These are phyloP conservation scores for Sphecodes monilicornis DNA, from an alignment of 2,888 invertebrate species.

Conservation along the genomic window DNA sequence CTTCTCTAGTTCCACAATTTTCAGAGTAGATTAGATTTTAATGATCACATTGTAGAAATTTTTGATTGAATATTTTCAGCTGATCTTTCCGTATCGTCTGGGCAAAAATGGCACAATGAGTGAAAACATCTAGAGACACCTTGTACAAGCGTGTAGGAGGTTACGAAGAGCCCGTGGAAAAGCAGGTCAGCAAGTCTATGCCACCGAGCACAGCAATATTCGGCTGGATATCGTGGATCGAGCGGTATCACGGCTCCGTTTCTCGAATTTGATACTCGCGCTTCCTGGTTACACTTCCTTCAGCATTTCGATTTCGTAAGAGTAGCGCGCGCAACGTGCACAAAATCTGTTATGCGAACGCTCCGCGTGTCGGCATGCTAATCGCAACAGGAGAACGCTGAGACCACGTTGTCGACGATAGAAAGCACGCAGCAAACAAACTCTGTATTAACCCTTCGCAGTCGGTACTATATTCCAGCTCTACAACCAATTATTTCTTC, in stretches of 20 bases:
- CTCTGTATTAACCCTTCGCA: neutral
- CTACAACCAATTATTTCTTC: too few relatives aligned
- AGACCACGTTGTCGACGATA: neutral
- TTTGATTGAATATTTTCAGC: neutral
- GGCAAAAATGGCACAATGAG: neutral
- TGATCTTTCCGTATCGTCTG: neutral
- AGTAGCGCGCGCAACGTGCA: slow-evolving; percentile 20
- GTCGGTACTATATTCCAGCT: too few relatives aligned
- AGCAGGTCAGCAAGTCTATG: neutral
- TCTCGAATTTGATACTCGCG: slow-evolving; percentile 12
- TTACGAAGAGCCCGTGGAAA: neutral
- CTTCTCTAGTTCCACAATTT: too few relatives aligned
- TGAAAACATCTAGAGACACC: neutral
- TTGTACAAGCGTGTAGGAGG: slow-evolving; percentile 2
- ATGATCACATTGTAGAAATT: neutral
- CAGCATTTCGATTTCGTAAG: slow-evolving; percentile 51
- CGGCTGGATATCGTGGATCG: neutral
- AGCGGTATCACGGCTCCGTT: neutral
- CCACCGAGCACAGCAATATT: neutral
- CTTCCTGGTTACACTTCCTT: slow-evolving; percentile 41
- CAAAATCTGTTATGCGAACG: slow-evolving; percentile 38
- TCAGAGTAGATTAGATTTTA: neutral
- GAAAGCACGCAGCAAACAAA: slow-evolving; percentile 2
- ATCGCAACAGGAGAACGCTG: slow-evolving; percentile 7
- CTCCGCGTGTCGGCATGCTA: slow-evolving; percentile 13